These are phyloP conservation scores for Tridacna gigas DNA, from an alignment of 2,888 invertebrate species.

Conservation along the genomic window DNA sequence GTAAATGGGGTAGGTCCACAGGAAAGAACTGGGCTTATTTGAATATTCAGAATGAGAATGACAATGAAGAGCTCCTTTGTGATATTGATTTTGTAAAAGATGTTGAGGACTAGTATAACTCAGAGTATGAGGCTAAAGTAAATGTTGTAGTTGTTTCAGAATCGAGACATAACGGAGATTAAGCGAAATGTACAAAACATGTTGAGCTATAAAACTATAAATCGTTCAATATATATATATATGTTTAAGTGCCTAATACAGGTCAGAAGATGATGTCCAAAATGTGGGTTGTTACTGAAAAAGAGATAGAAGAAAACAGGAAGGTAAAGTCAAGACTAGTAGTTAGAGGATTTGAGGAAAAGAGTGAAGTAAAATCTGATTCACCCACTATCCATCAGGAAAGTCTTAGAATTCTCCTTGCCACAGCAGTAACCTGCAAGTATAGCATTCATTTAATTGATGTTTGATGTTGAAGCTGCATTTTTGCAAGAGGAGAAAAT, in stretches of 20 bases:
- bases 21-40: conserved; percentile 51
- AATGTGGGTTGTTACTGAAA: conserved; percentile 48
- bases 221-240: conserved; percentile 30
- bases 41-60: conserved; percentile 38
- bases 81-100: conserved; percentile 45
- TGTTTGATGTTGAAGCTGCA: conserved; percentile 52
- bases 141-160: conserved; percentile 27
- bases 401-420: conserved; percentile 35
- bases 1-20: conserved; percentile 43
- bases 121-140: conserved; percentile 23
- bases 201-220: conserved; percentile 49
- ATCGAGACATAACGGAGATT: conserved; percentile 34
- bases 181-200: conserved; percentile 38
- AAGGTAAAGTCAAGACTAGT: conserved; percentile 46
- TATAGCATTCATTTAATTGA: conserved; percentile 42
- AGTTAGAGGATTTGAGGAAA: conserved; percentile 50
- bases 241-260: conserved; percentile 22
- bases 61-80: neutral
- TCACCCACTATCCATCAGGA: conserved; percentile 55
- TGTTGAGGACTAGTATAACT: conserved; percentile 33
- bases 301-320: conserved; percentile 19
- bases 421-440: conserved; percentile 21
- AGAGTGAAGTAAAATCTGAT: conserved; percentile 45
- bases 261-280: conserved; percentile 49
- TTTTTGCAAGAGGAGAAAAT: conserved; percentile 45